Evolutionary conservation across 2,888 invertebrate species (phyloP).

Genomic region (Hypselothyrea guttata): DNA sequence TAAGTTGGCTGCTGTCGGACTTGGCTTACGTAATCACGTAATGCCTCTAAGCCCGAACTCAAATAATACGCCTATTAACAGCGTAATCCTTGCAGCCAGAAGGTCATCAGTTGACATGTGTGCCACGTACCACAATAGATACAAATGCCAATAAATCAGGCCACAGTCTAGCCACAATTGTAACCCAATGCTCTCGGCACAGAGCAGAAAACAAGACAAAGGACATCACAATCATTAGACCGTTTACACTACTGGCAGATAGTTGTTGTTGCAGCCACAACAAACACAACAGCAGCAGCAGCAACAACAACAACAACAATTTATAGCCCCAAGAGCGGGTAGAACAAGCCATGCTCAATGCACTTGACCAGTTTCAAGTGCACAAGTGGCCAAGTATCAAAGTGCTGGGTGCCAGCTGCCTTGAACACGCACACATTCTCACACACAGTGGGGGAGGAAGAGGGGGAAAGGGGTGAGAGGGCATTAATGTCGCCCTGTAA

Average conservation of each 20-base stretch:
- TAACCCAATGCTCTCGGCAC: conserved; percentile 7
- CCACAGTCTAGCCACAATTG: conserved; percentile 36
- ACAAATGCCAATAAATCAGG: conserved; percentile 37
- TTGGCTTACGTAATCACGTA: background rate
- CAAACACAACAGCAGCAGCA: too few relatives aligned
- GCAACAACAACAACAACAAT: conserved; percentile 28
- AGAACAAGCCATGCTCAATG: conserved; percentile 8
- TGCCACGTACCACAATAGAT: conserved; percentile 13
- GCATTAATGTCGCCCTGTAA: conserved; percentile 44
- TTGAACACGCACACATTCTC: conserved; percentile 2
- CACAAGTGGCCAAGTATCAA: background rate
- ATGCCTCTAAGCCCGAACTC: background rate
- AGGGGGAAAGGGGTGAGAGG: too few relatives aligned
- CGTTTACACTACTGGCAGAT: background rate
- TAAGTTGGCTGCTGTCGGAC: too few relatives aligned
- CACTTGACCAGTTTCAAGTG: conserved; percentile 14
- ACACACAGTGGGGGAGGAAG: background rate
- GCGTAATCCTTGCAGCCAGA: conserved; percentile 17
- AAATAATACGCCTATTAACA: conserved; percentile 29
- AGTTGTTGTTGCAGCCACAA: too few relatives aligned
- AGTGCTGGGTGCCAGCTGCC: conserved; percentile 6
- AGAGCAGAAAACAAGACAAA: conserved; percentile 10
- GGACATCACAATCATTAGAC: conserved; percentile 38
- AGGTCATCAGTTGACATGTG: conserved; percentile 30
- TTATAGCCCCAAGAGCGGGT: conserved; percentile 38